These are phyloP conservation scores for Xenops minutus DNA, from an alignment of 2,797 vertebrate genomes.

Conservation along the genomic window DNA sequence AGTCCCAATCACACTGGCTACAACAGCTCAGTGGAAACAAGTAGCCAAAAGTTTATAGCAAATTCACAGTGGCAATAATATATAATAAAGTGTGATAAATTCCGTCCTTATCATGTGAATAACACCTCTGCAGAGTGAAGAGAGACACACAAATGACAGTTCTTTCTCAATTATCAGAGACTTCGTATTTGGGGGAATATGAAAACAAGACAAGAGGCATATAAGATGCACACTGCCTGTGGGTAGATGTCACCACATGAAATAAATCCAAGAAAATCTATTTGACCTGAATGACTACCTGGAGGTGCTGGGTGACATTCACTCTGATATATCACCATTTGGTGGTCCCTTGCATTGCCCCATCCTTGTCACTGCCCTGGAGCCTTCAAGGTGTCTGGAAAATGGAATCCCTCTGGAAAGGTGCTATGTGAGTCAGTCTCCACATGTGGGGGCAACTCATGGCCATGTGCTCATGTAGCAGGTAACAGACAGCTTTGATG, in stretches of 20 bases:
- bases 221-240: background rate
- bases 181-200: background rate
- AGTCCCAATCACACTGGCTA: background rate
- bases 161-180: background rate
- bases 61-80: background rate
- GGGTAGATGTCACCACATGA: background rate
- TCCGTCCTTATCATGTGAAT: background rate
- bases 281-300: background rate
- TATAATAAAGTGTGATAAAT: background rate
- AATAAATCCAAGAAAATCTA: background rate
- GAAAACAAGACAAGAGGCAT: background rate
- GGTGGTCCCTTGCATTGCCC: no score
- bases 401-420: background rate
- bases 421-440: fast-evolving
- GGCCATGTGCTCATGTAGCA: fast-evolving
- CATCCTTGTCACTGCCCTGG: background rate
- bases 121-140: background rate
- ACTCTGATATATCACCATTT: fast-evolving
- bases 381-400: background rate
- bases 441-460: fast-evolving
- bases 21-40: background rate
- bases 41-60: background rate
- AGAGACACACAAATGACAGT: fast-evolving
- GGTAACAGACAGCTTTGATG: fast-evolving
- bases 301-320: background rate